A percentile compares a stretch with the other conserved stretches of the same genome.
phyloP scores from a whole-genome alignment of 1,140 invertebrate species.

The Andricus grossulariae region DNA sequence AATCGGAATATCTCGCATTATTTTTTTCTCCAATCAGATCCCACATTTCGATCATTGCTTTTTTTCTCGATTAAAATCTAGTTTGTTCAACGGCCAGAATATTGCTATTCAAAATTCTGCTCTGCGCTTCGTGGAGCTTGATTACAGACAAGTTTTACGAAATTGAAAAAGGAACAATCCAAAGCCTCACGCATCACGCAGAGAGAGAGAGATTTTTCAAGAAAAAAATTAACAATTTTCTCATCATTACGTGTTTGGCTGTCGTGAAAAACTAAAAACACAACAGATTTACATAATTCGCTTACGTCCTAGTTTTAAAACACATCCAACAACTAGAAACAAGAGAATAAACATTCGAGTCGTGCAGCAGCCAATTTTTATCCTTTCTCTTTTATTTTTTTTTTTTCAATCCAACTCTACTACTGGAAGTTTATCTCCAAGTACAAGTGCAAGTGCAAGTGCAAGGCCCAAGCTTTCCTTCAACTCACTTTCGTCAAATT shows the following conservation, averaged over 20 bases:
- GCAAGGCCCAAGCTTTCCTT: background rate
- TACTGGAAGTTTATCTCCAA: background rate
- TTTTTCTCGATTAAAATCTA: background rate
- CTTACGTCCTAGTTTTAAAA: slow-evolving; percentile 53
- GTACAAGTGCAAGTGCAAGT: background rate
- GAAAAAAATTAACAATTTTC: background rate
- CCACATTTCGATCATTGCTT: background rate
- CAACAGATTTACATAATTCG: slow-evolving; percentile 53
- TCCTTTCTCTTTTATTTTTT: background rate
- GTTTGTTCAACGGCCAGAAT: slow-evolving; percentile 6
- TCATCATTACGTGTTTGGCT: too few species aligned
- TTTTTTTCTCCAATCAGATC: background rate
- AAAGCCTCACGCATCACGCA: background rate
- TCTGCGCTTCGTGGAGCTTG: background rate
- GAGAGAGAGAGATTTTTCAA: slow-evolving; percentile 1
- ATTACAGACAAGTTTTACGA: background rate
- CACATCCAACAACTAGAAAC: slow-evolving; percentile 63
- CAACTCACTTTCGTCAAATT: background rate
- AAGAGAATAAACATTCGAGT: slow-evolving; percentile 48
- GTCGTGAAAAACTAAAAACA: slow-evolving; percentile 48
- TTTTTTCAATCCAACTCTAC: background rate
- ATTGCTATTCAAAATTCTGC: background rate
- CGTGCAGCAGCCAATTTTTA: slow-evolving; percentile 52
- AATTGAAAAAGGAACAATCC: background rate
- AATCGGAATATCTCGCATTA: background rate